Percentiles rank a stretch among this genome's conserved stretches.
Evolutionary conservation across 2,797 vertebrate species (phyloP).

Genomic region (Oophaga sylvatica): DNA sequence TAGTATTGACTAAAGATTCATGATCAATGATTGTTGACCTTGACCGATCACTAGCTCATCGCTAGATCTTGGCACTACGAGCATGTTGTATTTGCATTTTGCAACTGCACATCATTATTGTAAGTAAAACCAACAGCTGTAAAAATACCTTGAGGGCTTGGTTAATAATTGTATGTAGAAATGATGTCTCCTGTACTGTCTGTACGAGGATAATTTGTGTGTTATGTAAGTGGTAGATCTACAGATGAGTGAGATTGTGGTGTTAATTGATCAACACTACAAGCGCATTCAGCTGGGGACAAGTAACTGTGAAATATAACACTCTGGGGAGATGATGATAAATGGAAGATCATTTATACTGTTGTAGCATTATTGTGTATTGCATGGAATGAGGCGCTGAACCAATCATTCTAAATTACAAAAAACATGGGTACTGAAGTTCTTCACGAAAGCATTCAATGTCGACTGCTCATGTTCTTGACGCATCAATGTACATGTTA

Average conservation of each 20-base stretch:
- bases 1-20: not conserved
- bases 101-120: not conserved
- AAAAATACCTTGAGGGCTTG: not conserved
- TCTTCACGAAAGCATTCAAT: not conserved
- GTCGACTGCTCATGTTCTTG: not conserved
- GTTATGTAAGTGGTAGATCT: not conserved
- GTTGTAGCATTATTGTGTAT: not conserved
- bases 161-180: not conserved
- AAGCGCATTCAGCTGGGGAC: not conserved
- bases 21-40: not conserved
- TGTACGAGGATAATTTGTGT: not conserved
- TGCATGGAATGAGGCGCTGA: not conserved
- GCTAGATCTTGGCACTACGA: not conserved
- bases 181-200: not conserved
- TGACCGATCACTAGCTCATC: not conserved
- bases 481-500: not conserved
- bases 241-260: not conserved
- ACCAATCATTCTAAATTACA: not conserved
- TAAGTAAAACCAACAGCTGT: not conserved
- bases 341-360: not conserved
- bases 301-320: not conserved
- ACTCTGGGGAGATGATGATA: not conserved
- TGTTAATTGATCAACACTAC: not conserved
- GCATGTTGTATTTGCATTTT: not conserved
- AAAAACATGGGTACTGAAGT: not conserved